Conservation (phyloP, 2,888 invertebrate species). For the Mesochorus sp. region DNA sequence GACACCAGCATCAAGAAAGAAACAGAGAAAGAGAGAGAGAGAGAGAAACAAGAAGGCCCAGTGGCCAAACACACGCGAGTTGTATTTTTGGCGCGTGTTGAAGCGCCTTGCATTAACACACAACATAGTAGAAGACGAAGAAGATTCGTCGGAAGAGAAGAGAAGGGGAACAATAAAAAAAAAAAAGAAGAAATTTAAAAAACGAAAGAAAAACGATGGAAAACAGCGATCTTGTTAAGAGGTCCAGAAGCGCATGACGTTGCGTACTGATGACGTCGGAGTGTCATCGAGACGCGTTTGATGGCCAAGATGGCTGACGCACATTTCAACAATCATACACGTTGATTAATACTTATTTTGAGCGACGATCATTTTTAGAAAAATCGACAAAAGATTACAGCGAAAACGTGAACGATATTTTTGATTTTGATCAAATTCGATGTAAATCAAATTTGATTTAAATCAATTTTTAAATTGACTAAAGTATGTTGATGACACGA, state of each 20-base stretch:
- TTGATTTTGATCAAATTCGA: too few relatives aligned
- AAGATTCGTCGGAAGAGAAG: neutral
- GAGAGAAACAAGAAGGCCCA: constrained; percentile 43
- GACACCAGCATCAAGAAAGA: constrained; percentile 65
- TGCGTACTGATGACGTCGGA: neutral
- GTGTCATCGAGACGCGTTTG: constrained; percentile 13
- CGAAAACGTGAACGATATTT: too few relatives aligned
- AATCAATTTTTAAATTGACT: too few relatives aligned
- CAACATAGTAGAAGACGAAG: constrained; percentile 39
- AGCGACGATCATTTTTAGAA: too few relatives aligned
- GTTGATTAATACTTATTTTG: neutral
- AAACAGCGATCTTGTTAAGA: neutral
- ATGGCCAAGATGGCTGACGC: too few relatives aligned
- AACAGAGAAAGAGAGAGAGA: constrained; percentile 40
- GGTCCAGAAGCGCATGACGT: constrained; percentile 40
- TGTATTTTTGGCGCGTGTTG: constrained; percentile 73
- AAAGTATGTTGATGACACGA: too few relatives aligned
- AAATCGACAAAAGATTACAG: too few relatives aligned
- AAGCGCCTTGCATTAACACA: constrained; percentile 53
- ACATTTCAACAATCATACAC: too few relatives aligned
- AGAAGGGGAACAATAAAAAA: neutral
- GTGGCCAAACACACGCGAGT: constrained; percentile 64
- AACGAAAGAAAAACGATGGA: constrained; percentile 8
- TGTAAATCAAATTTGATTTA: too few relatives aligned
- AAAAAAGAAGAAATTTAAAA: neutral